phyloP scores from a whole-genome alignment of 2,797 vertebrate species.

The Linurgus olivaceus region DNA sequence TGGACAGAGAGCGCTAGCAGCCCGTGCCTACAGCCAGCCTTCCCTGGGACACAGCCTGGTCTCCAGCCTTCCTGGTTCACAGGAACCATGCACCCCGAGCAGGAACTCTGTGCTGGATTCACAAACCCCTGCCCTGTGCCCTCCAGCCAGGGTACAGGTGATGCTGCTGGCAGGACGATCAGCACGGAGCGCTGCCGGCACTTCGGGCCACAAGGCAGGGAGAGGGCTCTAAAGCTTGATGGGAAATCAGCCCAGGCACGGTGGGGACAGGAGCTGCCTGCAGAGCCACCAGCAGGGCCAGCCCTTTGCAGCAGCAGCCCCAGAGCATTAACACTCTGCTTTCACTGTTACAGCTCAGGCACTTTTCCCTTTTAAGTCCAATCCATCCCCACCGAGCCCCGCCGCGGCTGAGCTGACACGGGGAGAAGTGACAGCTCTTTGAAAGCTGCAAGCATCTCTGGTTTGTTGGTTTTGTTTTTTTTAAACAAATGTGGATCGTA shows the following conservation, averaged over 20 bases:
- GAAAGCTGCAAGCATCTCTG: neutral
- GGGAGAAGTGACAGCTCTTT: neutral
- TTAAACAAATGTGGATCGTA: neutral
- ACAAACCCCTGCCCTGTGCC: neutral
- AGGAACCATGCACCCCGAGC: neutral
- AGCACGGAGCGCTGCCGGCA: rapidly evolving
- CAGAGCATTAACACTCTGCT: slow-evolving; percentile 26
- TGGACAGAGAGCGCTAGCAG: rapidly evolving
- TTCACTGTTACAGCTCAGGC: neutral
- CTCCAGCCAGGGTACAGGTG: rapidly evolving
- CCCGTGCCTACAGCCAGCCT: neutral
- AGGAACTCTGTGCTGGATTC: neutral
- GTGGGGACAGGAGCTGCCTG: neutral
- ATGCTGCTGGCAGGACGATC: rapidly evolving
- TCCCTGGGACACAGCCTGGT: neutral
- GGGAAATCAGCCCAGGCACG: neutral
- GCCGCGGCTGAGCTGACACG: rapidly evolving
- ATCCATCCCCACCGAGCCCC: neutral
- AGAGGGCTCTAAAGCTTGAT: neutral
- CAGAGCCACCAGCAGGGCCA: neutral
- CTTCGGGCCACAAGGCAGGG: neutral
- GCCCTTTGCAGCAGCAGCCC: neutral
- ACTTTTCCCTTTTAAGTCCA: neutral
- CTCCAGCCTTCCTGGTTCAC: neutral
- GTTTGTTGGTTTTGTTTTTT: neutral